These are phyloP conservation scores for Poecile atricapillus DNA, from an alignment of 2,113 vertebrate genomes.

Conservation along the genomic window DNA sequence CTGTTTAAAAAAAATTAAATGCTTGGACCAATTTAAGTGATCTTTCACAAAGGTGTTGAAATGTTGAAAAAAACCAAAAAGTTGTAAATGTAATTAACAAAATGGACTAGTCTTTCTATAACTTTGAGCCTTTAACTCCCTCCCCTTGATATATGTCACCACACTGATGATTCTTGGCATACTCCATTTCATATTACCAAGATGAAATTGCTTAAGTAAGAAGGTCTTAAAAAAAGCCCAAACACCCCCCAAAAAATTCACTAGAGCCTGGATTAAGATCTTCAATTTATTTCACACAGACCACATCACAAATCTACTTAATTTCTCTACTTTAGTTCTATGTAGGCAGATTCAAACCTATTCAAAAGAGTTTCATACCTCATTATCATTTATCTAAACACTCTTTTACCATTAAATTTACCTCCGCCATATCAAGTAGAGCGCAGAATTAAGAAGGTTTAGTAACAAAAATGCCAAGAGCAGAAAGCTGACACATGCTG, in stretches of 20 bases:
- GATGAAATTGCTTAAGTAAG: neutral
- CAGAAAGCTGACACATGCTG: neutral
- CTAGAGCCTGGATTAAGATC: neutral
- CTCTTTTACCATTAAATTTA: neutral
- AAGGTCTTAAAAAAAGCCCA: neutral
- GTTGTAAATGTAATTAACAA: neutral
- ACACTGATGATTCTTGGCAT: neutral
- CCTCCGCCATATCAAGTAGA: neutral
- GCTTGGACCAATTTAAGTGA: neutral
- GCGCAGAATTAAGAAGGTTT: conserved; percentile 2
- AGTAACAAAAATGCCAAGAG: neutral
- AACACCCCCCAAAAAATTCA: neutral
- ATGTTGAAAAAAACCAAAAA: too few relatives aligned
- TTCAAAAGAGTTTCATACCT: neutral
- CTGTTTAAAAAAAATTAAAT: neutral
- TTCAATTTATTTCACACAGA: neutral
- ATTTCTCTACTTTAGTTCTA: neutral
- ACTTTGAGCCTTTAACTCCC: neutral
- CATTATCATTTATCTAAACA: conserved; percentile 26
- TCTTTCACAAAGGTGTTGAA: neutral
- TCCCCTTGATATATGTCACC: neutral
- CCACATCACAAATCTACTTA: neutral
- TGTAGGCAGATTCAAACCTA: neutral
- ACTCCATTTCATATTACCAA: neutral
- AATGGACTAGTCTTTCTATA: neutral